Evolutionary conservation across 2,113 vertebrate genomes (phyloP).

Genomic region (Cavia porcellus): DNA sequence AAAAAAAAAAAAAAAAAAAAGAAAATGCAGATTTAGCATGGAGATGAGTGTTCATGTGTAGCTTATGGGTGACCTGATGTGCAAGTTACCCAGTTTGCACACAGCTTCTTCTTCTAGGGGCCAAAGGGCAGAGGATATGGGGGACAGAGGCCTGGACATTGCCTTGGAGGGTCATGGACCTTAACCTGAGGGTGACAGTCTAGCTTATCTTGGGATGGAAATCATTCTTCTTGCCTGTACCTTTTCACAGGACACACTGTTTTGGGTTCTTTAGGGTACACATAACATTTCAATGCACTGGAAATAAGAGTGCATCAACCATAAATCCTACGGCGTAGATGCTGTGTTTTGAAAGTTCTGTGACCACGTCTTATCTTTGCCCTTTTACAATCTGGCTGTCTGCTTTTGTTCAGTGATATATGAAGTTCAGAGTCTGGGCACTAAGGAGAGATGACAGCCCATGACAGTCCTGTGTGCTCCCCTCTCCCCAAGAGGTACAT

Average conservation of each 20-base stretch:
- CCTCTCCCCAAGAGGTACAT: too few species aligned
- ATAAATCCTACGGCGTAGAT: neutral
- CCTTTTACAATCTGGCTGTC: neutral
- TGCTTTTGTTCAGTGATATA: neutral
- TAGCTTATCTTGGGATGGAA: slow-evolving; percentile 51
- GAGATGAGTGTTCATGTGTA: neutral
- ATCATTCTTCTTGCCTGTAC: neutral
- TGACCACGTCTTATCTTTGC: neutral
- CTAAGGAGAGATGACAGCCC: neutral
- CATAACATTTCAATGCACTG: slow-evolving; percentile 65
- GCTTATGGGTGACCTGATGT: fast-evolving
- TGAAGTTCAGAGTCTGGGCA: neutral
- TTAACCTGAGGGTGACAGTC: slow-evolving; percentile 51
- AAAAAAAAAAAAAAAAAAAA: too few species aligned
- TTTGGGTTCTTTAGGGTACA: slow-evolving; percentile 47
- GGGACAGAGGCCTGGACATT: neutral
- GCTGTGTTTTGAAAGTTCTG: neutral
- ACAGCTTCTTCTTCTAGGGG: fast-evolving
- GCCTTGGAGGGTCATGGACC: neutral
- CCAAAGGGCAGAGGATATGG: neutral
- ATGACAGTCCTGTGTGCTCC: fast-evolving
- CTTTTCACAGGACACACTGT: neutral
- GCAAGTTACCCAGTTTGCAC: neutral
- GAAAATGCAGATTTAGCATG: slow-evolving; percentile 65
- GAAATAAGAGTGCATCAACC: neutral